Base-by-base conservation (phyloP, 1,140 invertebrate species). In the Condylostylus longicornis region DNA sequence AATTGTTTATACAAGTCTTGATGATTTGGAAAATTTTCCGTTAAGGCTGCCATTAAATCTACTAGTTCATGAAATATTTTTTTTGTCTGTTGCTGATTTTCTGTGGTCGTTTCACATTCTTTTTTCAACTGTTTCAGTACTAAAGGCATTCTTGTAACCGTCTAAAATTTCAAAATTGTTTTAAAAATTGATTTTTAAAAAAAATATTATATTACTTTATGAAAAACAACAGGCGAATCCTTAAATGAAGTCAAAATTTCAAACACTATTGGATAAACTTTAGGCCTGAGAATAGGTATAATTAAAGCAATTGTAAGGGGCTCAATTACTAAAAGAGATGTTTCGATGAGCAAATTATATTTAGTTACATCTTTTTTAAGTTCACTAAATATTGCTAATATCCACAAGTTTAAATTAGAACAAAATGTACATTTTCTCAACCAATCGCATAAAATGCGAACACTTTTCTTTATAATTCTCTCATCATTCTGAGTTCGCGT, bases 391-490 rank as follows among this genome's bases (percentile, higher is more conserved):
- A 73, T 61, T 2, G 63, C 59, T 35, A 70, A 54, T 3, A 74
- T 66, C 54, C 71, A 67, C 2, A 56, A 49, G 21, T 62, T 62
- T 0, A 74, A 50, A 40, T 64, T 64, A 15, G 65, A 59, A 2
- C 62, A 65, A 28, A 56, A 62, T 9, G 53, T 62, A 57, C 68
- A 72, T 15, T 57, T 49, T 0, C 51, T 48, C 20, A 72, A 46
- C 68, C 70, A 73, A 2, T 44, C 49, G 43, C 68, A 71, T 0
- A 74, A 48, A 25, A 67, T 54, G 18, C 49, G 52, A 7, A 72
- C 47, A 3, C n/a, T n/a, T 64, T 66, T 49, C 51, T 59, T 45
- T 48, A 55, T 25, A 61, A 54, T 54, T 53, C 53, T 45, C 4
- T 62, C 46, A 18, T 66, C 63, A 15, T 57, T 60, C 1, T 62